Evolutionary conservation across 2,888 invertebrate genomes (phyloP).

Genomic region (Zaprionus bogoriensis): DNA sequence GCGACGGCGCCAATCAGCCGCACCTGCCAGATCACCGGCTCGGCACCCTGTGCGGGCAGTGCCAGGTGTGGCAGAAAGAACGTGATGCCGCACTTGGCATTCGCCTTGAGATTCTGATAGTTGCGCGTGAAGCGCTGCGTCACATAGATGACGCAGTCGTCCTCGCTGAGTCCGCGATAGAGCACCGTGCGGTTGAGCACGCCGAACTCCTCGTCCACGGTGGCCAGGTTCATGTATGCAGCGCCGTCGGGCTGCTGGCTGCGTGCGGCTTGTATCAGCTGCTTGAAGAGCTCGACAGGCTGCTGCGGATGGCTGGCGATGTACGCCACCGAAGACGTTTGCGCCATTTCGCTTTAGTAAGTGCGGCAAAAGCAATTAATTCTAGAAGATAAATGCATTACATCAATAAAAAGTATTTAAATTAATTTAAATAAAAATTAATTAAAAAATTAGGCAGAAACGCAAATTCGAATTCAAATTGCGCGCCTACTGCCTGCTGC

Average conservation of each 20-base stretch:
- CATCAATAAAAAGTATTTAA: too few relatives aligned
- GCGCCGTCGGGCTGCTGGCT: neutral
- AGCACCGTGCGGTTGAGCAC: constrained; percentile 78
- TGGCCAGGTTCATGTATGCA: constrained; percentile 77
- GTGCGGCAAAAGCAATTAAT: too few relatives aligned
- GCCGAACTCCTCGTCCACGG: constrained; percentile 76
- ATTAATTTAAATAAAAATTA: too few relatives aligned
- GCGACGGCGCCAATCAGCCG: constrained; percentile 78
- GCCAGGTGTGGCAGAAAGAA: constrained; percentile 56
- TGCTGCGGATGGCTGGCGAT: constrained; percentile 60
- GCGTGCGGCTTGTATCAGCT: constrained; percentile 43
- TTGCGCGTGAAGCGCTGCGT: constrained; percentile 79
- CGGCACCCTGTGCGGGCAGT: constrained; percentile 2
- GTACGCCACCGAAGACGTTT: constrained; percentile 48
- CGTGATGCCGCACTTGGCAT: constrained; percentile 69
- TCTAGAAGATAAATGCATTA: too few relatives aligned
- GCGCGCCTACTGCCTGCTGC: neutral
- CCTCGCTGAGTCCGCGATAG: constrained; percentile 72
- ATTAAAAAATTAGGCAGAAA: too few relatives aligned
- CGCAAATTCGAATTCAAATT: constrained; percentile 8
- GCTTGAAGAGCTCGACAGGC: constrained; percentile 69
- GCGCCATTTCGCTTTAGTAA: constrained; percentile 31
- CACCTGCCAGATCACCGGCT: constrained; percentile 67
- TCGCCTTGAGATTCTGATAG: constrained; percentile 69
- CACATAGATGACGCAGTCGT: constrained; percentile 69